Base-by-base conservation (phyloP, 2,113 vertebrate genomes). In the Scomber colias region DNA sequence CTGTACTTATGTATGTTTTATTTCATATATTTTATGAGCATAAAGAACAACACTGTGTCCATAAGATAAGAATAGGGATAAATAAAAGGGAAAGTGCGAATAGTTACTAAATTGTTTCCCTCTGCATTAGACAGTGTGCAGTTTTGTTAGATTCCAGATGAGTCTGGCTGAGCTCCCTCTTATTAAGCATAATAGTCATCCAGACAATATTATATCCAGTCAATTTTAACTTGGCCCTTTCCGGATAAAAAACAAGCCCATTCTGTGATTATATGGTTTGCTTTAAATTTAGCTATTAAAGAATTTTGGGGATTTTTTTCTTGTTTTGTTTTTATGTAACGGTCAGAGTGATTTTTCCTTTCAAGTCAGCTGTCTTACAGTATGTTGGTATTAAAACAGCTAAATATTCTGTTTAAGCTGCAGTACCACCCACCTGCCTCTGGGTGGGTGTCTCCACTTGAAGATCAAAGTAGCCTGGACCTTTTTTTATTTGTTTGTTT, bases 391-490 rank as follows among this genome's bases (percentile, higher is more conserved):
- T 57, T 45, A 66, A 19, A 59, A 51, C 16, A 27, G 31, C 7
- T 13, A 15, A 64, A 31, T 74, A 11, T 3, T 17, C 4, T 31
- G 4, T 8, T 14, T 15, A 1, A 17, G 14, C 3, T 87, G 88
- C 68, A 90, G 64, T 90, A 60, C 70, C 27, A 11, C 0, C 12
- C 0, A 24, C 12, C 24, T 4, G 49, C 79, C 90, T 62, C 75
- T 81, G 13, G 92, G 66, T 87, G 89, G 87, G 17, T 15, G 67
- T 91, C 77, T 91, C 45, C 11, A 54, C 76, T 81, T 24, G 24
- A 72, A 17, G 12, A 89, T 90, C 16, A 60, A 24, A 46, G 27
- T 14, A n/a, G 8, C 16, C 9, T 12, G 2, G 19, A 6, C 7
- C 46, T 71, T 1, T 59, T 67, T 76, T 54, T 8, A 2, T 46